phyloP scores from a whole-genome alignment of 2,113 vertebrate genomes.

The Caracal caracal region DNA sequence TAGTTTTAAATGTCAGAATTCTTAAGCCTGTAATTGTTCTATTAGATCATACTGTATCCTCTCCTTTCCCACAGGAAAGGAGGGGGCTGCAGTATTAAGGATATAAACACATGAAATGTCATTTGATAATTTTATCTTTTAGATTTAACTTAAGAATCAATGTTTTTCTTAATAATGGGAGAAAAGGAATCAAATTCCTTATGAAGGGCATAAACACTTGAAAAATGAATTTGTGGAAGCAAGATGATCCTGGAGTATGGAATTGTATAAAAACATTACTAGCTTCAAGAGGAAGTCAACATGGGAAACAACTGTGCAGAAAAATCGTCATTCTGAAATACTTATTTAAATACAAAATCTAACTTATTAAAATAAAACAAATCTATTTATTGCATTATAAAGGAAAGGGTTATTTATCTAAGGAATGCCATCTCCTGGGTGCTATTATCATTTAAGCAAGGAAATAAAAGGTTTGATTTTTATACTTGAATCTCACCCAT shows the following conservation, averaged over 20 bases:
- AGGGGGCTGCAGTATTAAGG: neutral
- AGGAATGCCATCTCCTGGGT: neutral
- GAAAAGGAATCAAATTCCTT: neutral
- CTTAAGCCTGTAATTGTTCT: neutral
- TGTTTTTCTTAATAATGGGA: neutral
- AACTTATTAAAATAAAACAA: neutral
- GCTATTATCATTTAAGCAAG: neutral
- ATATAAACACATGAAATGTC: neutral
- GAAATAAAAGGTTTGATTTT: neutral
- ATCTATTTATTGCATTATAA: neutral
- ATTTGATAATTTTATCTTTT: neutral
- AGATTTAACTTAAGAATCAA: neutral
- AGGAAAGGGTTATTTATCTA: neutral
- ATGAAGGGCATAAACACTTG: neutral
- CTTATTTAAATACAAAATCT: neutral
- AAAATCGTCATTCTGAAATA: neutral
- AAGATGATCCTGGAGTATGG: neutral
- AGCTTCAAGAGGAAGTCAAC: neutral
- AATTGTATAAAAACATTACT: neutral
- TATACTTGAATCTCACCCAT: neutral
- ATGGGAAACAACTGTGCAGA: neutral
- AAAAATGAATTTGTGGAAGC: neutral
- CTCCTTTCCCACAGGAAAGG: fast-evolving
- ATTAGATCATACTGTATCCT: fast-evolving
- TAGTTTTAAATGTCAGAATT: neutral